These are phyloP conservation scores for Gasteruption jaculator DNA, from an alignment of 2,888 invertebrate species.

Conservation along the genomic window DNA sequence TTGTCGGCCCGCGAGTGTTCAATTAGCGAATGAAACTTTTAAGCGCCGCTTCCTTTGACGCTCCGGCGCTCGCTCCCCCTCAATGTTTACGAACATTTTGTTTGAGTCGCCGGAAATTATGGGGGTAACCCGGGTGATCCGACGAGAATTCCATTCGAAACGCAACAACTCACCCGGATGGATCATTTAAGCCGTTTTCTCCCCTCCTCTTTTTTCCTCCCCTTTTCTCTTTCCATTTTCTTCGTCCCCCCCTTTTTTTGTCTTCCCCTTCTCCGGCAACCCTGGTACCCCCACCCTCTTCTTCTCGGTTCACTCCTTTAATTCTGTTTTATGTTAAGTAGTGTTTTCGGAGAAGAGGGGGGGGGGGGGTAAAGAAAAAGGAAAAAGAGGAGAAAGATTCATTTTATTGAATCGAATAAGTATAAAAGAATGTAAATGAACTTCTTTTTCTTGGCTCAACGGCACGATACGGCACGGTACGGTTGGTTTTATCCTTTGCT, in stretches of 20 bases:
- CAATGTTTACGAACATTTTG: constrained; percentile 30
- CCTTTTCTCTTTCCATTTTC: not conserved
- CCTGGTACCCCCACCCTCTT: not conserved
- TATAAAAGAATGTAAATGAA: too few relatives aligned
- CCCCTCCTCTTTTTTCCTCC: not conserved
- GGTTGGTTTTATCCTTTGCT: too few relatives aligned
- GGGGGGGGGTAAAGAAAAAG: too few relatives aligned
- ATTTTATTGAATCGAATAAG: too few relatives aligned
- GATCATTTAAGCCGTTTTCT: too few relatives aligned
- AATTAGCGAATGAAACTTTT: constrained; percentile 34
- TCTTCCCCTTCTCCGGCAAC: not conserved
- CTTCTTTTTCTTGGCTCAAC: too few relatives aligned
- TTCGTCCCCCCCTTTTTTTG: not conserved
- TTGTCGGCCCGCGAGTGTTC: constrained; percentile 26
- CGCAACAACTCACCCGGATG: constrained; percentile 14
- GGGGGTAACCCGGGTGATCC: constrained; percentile 20
- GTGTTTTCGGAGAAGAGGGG: too few relatives aligned
- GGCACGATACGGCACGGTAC: too few relatives aligned
- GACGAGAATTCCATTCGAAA: constrained; percentile 21
- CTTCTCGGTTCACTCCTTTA: too few relatives aligned
- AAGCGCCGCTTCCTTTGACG: constrained; percentile 27
- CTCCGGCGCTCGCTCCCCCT: constrained; percentile 13
- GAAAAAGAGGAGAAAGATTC: too few relatives aligned
- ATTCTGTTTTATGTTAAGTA: too few relatives aligned
- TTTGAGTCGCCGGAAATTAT: constrained; percentile 27